A percentile compares a stretch with the other conserved stretches of the same genome.
phyloP scores from a whole-genome alignment of 2,797 vertebrate species.

The Enteromius anoplus region DNA sequence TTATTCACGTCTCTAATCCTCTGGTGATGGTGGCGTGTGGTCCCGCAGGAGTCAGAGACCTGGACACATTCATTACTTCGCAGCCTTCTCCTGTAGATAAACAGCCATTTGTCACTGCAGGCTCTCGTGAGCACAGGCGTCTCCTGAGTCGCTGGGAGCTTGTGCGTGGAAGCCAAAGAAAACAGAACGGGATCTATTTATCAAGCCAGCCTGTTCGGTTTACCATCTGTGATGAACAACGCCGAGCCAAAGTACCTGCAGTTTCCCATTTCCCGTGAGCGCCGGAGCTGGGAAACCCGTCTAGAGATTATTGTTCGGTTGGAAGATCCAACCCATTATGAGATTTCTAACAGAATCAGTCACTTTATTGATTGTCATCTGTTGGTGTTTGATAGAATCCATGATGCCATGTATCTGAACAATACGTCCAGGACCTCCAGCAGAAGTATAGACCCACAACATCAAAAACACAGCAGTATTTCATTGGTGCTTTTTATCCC shows the following conservation, averaged over 20 bases:
- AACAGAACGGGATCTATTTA: slow-evolving; percentile 62
- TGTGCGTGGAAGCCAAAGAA: slow-evolving; percentile 27
- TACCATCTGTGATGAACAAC: slow-evolving; percentile 65
- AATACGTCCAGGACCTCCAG: no score
- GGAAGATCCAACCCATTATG: no score
- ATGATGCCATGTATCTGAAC: no score
- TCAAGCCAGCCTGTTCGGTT: slow-evolving; percentile 57
- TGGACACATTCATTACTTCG: slow-evolving; percentile 37
- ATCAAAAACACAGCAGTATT: no score
- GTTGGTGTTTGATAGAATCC: no score
- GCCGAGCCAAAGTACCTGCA: slow-evolving; percentile 63
- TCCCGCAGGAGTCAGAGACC: slow-evolving; percentile 4
- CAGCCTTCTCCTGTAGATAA: slow-evolving; percentile 42
- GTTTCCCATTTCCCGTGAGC: slow-evolving; percentile 51
- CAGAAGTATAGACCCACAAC: no score
- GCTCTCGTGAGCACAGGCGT: slow-evolving; percentile 4
- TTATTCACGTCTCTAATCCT: slow-evolving; percentile 5
- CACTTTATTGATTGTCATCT: no score
- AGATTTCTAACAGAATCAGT: no score
- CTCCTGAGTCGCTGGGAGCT: slow-evolving; percentile 23
- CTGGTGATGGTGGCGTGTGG: not conserved
- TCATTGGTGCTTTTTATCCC: no score
- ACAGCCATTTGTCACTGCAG: slow-evolving; percentile 42
- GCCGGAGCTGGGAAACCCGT: slow-evolving; percentile 1
- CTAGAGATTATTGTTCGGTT: not conserved